Percentiles rank a stretch among this genome's conserved stretches.
These are phyloP conservation scores for Ctenopoma multispine DNA, from an alignment of 2,797 vertebrate genomes.

Conservation along the genomic window DNA sequence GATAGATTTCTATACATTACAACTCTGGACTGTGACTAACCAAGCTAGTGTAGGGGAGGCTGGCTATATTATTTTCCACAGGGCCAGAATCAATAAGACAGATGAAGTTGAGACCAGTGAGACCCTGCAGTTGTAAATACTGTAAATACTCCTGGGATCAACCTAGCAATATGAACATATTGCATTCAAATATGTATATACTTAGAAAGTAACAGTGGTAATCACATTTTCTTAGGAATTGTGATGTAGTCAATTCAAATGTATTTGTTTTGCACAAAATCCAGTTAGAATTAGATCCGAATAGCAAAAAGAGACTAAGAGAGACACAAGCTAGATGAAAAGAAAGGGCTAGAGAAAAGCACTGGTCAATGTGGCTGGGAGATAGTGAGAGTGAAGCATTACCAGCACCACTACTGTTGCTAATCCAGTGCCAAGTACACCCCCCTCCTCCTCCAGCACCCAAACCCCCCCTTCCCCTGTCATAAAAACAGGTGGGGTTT, in stretches of 20 bases:
- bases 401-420: conserved; percentile 52
- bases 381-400: conserved; percentile 43
- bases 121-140: neutral
- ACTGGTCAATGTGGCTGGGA: conserved; percentile 25
- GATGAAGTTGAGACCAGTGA: neutral
- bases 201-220: neutral
- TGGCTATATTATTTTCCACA: conserved; percentile 12
- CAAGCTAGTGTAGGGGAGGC: neutral
- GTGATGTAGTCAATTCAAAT: neutral
- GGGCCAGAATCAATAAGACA: conserved; percentile 8
- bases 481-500: conserved; percentile 76
- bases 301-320: conserved; percentile 22
- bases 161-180: neutral
- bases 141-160: neutral
- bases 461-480: conserved; percentile 40
- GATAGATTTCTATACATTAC: neutral
- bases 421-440: conserved; percentile 56
- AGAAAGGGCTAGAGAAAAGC: conserved; percentile 4
- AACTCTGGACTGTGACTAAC: neutral
- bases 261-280: conserved; percentile 8
- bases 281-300: conserved; percentile 16
- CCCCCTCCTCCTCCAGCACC: neutral
- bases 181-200: neutral
- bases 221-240: neutral
- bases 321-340: conserved; percentile 20